phyloP scores from a whole-genome alignment of 2,888 invertebrate genomes.

The Xanthostigma xanthostigma region DNA sequence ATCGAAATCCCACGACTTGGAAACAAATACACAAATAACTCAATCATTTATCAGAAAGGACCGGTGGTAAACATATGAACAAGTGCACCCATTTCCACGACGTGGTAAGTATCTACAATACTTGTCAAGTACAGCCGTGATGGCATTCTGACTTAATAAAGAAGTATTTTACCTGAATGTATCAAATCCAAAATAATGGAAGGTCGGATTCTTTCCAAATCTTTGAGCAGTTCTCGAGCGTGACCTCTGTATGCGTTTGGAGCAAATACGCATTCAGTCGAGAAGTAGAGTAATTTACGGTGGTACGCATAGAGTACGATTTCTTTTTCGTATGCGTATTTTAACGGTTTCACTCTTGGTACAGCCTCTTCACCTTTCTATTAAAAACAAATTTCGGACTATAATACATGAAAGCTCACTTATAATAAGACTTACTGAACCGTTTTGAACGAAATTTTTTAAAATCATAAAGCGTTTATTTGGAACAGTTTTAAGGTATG shows the following conservation, averaged over 20 bases:
- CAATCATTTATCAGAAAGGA: too few relatives aligned
- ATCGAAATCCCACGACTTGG: too few relatives aligned
- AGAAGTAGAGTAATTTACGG: slow-evolving; percentile 90
- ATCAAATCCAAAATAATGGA: slow-evolving; percentile 86
- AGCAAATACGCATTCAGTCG: slow-evolving; percentile 96
- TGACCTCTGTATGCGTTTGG: slow-evolving; percentile 95
- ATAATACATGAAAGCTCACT: too few relatives aligned
- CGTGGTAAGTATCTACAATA: too few relatives aligned
- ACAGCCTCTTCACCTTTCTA: slow-evolving; percentile 60
- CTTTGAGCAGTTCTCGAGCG: slow-evolving; percentile 80
- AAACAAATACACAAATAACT: too few relatives aligned
- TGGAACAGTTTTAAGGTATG: too few relatives aligned
- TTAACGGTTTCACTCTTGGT: slow-evolving; percentile 87
- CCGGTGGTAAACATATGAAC: too few relatives aligned
- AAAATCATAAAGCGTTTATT: too few relatives aligned
- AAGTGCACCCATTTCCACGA: too few relatives aligned
- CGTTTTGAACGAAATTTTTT: too few relatives aligned
- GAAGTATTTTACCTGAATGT: slow-evolving; percentile 50
- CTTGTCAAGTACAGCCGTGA: too few relatives aligned
- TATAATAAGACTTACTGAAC: too few relatives aligned
- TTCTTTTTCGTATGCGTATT: slow-evolving; percentile 97
- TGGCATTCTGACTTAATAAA: not conserved
- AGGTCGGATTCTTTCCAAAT: slow-evolving; percentile 86
- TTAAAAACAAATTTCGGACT: slow-evolving; percentile 25
- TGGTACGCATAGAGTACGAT: slow-evolving; percentile 99